Conservation (phyloP, 2,888 invertebrate genomes). For the Taenaris catops region DNA sequence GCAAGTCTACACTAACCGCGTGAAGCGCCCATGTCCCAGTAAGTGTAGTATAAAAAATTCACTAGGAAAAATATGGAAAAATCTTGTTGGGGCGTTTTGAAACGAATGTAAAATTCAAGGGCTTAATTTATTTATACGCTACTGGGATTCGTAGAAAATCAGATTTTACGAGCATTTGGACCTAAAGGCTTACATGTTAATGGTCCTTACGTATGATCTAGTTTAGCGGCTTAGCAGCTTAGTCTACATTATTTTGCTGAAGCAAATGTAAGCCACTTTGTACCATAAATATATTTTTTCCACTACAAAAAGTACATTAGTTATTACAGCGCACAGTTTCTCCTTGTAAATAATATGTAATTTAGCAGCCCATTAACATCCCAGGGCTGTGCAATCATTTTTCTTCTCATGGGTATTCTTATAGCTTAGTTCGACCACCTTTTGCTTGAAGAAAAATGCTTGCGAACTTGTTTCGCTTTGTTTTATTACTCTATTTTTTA, state of each 20-base stretch:
- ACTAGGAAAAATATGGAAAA: conserved; percentile 51
- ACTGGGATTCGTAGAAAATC: conserved; percentile 17
- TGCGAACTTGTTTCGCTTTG: too few species aligned
- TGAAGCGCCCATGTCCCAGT: conserved; percentile 28
- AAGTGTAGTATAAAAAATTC: conserved; percentile 51
- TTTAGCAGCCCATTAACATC: too few species aligned
- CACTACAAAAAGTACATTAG: too few species aligned
- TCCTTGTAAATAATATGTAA: too few species aligned
- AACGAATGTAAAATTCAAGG: conserved; percentile 29
- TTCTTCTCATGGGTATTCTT: too few species aligned
- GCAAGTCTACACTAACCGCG: conserved; percentile 20
- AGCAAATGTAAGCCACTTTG: too few species aligned
- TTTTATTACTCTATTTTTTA: too few species aligned
- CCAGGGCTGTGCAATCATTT: too few species aligned
- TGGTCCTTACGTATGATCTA: conserved; percentile 10
- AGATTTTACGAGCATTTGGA: conserved; percentile 15
- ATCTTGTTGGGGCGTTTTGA: conserved; percentile 35
- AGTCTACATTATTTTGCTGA: neutral
- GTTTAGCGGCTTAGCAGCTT: conserved; percentile 3
- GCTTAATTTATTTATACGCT: conserved; percentile 30
- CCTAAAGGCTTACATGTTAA: conserved; percentile 9
- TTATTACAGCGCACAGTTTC: too few species aligned
- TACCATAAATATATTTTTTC: too few species aligned
- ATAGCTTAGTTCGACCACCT: too few species aligned
- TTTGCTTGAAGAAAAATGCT: too few species aligned